Conservation (phyloP, 2,797 vertebrate genomes). For the Chromobotia macracanthus region DNA sequence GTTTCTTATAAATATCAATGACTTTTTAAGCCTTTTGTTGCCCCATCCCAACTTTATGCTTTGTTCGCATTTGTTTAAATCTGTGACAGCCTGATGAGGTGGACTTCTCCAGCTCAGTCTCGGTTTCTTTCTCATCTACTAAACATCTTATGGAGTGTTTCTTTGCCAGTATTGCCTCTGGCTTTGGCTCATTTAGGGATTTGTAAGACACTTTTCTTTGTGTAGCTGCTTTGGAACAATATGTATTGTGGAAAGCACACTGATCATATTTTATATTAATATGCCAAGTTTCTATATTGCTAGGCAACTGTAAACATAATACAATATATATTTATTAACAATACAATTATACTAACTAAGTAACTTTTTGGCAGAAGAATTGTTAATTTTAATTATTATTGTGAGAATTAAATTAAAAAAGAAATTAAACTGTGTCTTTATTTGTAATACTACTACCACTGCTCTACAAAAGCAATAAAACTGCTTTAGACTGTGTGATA, state of each 20-base stretch:
- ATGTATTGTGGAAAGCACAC: background rate
- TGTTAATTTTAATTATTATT: background rate
- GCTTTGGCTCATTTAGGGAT: background rate
- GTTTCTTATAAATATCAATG: too few relatives aligned
- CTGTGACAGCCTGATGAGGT: background rate
- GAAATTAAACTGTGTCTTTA: background rate
- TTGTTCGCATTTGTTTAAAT: background rate
- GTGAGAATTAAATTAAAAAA: background rate
- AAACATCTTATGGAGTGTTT: background rate
- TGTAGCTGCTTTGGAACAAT: background rate
- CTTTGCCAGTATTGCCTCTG: background rate
- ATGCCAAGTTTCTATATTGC: background rate
- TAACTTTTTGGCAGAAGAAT: background rate
- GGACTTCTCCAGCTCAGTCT: background rate
- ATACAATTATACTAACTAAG: background rate
- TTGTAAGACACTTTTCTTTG: background rate
- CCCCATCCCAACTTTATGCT: too few relatives aligned
- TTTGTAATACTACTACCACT: background rate
- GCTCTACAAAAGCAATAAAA: background rate
- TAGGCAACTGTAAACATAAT: background rate
- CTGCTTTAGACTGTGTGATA: too few relatives aligned
- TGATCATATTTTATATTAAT: background rate
- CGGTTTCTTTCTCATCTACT: background rate
- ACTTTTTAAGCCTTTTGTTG: too few relatives aligned
- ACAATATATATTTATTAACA: too few relatives aligned